These are phyloP conservation scores for Tapirus indicus DNA, from an alignment of 2,797 vertebrate species.

Conservation along the genomic window DNA sequence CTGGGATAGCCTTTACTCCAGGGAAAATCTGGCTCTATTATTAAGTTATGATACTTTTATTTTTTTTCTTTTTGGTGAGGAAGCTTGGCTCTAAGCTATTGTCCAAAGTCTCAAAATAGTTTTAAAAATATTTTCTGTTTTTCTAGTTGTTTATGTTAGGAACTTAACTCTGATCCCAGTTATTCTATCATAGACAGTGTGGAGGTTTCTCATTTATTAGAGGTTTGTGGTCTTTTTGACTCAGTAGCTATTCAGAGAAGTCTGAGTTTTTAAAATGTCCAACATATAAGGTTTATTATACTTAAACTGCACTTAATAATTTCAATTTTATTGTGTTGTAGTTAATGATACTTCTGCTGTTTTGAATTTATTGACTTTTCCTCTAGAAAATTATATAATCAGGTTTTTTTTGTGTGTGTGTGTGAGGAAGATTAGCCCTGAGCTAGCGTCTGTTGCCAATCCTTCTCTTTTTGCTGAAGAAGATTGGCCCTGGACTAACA, in stretches of 20 bases:
- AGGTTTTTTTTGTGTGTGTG: neutral
- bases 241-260: neutral
- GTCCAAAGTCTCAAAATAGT: neutral
- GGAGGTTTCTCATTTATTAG: neutral
- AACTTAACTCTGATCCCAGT: neutral
- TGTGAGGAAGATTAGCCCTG: too few species aligned
- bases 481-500: too few species aligned
- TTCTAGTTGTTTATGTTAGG: neutral
- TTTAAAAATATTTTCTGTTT: neutral
- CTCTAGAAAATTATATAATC: neutral
- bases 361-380: neutral
- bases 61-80: too few species aligned
- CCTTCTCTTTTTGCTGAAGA: too few species aligned
- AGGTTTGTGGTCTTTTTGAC: neutral
- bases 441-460: too few species aligned
- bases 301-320: neutral
- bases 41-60: too few species aligned
- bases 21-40: neutral
- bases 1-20: neutral
- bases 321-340: neutral
- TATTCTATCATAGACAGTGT: neutral
- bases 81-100: neutral
- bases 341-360: neutral
- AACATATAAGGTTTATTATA: neutral
- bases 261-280: too few species aligned